Conservation (phyloP, 1,140 invertebrate genomes). For the Odontomachus brunneus region DNA sequence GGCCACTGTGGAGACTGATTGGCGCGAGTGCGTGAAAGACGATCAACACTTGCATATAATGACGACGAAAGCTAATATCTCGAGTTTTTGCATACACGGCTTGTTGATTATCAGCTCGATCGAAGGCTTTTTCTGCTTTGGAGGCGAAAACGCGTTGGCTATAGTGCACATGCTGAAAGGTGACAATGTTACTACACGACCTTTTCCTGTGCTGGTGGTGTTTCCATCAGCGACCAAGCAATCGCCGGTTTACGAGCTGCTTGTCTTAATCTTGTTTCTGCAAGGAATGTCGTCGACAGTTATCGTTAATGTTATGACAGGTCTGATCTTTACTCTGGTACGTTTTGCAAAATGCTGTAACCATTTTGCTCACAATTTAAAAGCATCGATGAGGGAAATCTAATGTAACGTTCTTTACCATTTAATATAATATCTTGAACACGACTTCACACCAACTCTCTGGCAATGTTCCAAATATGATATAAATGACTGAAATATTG, state of each 20-base stretch:
- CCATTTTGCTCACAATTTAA: no score
- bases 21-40: background rate
- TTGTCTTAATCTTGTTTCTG: background rate
- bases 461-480: no score
- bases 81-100: conserved; percentile 1
- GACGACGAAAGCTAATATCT: conserved; percentile 10
- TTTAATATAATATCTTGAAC: no score
- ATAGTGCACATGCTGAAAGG: background rate
- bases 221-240: conserved; percentile 11
- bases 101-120: background rate
- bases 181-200: background rate
- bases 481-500: no score
- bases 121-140: background rate
- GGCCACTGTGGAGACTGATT: conserved; percentile 16
- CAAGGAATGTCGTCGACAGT: background rate
- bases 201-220: conserved; percentile 17
- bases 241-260: conserved; percentile 27
- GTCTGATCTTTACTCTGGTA: conserved; percentile 29
- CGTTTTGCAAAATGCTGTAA: background rate
- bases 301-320: background rate
- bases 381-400: no score
- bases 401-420: no score
- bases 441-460: no score
- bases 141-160: background rate
- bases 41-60: conserved; percentile 23